Evolutionary conservation across 2,888 invertebrate species (phyloP).

Genomic region (Catocala fraxini): DNA sequence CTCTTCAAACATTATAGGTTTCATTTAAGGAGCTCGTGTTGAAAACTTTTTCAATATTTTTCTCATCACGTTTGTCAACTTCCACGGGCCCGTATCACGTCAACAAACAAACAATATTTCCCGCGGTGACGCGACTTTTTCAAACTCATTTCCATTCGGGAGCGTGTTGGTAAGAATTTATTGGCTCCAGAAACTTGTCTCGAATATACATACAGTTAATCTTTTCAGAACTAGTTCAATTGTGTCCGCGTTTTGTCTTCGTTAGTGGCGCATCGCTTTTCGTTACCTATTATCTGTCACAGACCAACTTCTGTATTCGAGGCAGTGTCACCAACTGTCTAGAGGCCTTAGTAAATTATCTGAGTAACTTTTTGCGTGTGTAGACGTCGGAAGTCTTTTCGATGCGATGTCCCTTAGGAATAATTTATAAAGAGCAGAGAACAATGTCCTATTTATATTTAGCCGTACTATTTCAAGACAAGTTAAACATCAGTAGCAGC

Average conservation of each 20-base stretch:
- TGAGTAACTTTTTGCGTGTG: conserved; percentile 57
- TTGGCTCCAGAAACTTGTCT: conserved; percentile 59
- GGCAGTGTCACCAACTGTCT: conserved; percentile 55
- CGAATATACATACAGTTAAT: conserved; percentile 55
- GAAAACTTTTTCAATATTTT: conserved; percentile 83
- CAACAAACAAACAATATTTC: conserved; percentile 80
- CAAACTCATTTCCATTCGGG: conserved; percentile 76
- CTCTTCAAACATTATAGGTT: conserved; percentile 51
- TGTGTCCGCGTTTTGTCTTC: conserved; percentile 67
- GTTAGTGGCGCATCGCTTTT: conserved; percentile 76
- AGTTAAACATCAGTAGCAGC: background rate
- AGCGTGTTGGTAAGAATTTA: conserved; percentile 68
- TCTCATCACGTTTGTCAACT: conserved; percentile 80
- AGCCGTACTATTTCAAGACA: background rate
- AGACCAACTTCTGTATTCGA: conserved; percentile 60
- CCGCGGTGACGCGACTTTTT: conserved; percentile 69
- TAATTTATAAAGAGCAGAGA: conserved; percentile 39
- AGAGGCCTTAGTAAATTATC: conserved; percentile 61
- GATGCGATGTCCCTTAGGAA: conserved; percentile 29
- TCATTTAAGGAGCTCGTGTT: conserved; percentile 62
- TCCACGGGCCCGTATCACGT: conserved; percentile 67
- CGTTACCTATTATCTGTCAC: conserved; percentile 68
- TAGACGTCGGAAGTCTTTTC: conserved; percentile 37
- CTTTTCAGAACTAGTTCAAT: conserved; percentile 58
- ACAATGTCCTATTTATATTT: conserved; percentile 18